Percentiles rank a stretch among this genome's conserved stretches.
These are phyloP conservation scores for Martes martes DNA, from an alignment of 2,113 vertebrate species.

Conservation along the genomic window DNA sequence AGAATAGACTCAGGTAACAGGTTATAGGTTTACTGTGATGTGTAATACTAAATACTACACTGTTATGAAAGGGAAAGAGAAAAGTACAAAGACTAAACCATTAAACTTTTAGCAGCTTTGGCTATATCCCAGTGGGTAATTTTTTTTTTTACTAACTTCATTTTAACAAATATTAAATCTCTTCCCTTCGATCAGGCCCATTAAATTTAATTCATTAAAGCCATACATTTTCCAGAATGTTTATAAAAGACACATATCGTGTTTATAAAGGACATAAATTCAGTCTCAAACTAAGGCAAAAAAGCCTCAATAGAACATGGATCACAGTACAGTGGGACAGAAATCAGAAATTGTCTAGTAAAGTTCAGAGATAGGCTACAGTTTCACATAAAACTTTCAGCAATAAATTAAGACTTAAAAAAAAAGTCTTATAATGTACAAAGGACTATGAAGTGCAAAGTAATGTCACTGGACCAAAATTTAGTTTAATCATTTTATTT, in stretches of 20 bases:
- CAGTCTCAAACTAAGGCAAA: constrained; percentile 5
- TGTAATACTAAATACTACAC: not conserved
- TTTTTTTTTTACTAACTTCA: not conserved
- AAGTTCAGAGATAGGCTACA: constrained; percentile 23
- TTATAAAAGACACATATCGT: constrained; percentile 1
- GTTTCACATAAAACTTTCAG: constrained; percentile 46
- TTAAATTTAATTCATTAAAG: constrained; percentile 57
- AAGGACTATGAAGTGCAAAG: constrained; percentile 63
- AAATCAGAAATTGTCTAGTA: constrained; percentile 13
- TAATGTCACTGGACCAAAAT: constrained; percentile 70
- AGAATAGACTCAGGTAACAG: not conserved
- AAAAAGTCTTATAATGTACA: constrained; percentile 38
- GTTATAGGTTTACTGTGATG: not conserved
- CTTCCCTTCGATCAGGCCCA: not conserved
- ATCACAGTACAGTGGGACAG: constrained; percentile 43
- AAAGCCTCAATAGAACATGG: not conserved
- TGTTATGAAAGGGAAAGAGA: constrained; percentile 4
- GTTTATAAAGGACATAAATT: constrained; percentile 33
- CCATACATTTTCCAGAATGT: constrained; percentile 17
- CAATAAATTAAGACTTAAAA: constrained; percentile 65
- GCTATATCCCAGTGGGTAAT: constrained; percentile 32
- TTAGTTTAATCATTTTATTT: constrained; percentile 69
- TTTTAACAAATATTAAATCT: constrained; percentile 41
- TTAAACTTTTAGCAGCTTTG: constrained; percentile 17
- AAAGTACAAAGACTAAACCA: constrained; percentile 37